Conservation (phyloP, 2,888 invertebrate genomes). For the Nomada flava region DNA sequence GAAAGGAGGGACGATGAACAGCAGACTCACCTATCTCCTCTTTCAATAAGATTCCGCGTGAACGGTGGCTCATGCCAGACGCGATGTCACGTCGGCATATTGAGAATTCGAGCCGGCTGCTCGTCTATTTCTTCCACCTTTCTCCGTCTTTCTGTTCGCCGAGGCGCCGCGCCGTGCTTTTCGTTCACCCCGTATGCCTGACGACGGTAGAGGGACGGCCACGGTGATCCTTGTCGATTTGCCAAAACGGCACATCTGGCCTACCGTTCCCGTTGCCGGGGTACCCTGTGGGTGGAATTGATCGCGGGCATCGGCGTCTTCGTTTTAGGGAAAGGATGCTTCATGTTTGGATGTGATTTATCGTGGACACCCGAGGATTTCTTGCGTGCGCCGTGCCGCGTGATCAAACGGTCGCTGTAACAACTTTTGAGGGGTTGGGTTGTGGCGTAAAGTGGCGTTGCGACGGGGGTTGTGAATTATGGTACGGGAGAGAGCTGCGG, state of each 20-base stretch:
- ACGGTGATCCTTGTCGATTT: slow-evolving; percentile 57
- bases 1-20: slow-evolving; percentile 38
- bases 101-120: slow-evolving; percentile 71
- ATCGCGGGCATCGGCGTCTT: slow-evolving; percentile 35
- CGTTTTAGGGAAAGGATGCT: slow-evolving; percentile 29
- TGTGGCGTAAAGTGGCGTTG: neutral
- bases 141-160: neutral
- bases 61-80: slow-evolving; percentile 72
- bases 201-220: slow-evolving; percentile 16
- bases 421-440: slow-evolving; percentile 16
- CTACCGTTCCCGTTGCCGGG: slow-evolving; percentile 44
- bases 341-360: slow-evolving; percentile 42
- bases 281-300: neutral
- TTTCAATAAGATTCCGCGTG: slow-evolving; percentile 78
- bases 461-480: no score
- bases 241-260: slow-evolving; percentile 65
- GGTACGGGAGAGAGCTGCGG: no score
- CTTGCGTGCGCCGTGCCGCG: slow-evolving; percentile 16
- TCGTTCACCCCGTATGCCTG: neutral
- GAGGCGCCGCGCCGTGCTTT: neutral
- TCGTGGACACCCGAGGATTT: slow-evolving; percentile 32
- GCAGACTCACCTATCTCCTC: slow-evolving; percentile 66
- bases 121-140: slow-evolving; percentile 15
- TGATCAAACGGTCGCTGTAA: neutral
- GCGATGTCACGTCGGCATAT: slow-evolving; percentile 72